A percentile compares a stretch with the other conserved stretches of the same genome.
These are phyloP conservation scores for Hybos culiciformis DNA, from an alignment of 2,888 invertebrate species.

Conservation along the genomic window DNA sequence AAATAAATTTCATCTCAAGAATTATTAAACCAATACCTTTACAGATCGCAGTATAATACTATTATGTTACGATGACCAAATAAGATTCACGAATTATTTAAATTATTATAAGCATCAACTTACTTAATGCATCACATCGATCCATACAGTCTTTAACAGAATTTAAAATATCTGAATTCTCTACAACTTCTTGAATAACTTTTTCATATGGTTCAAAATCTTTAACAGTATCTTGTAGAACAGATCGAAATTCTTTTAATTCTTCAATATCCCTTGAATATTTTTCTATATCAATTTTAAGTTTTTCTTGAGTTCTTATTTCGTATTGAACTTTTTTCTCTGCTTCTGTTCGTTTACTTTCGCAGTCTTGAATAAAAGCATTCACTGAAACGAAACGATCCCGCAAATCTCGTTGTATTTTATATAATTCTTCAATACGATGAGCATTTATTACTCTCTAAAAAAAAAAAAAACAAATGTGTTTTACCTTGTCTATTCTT, in stretches of 20 bases:
- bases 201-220: conserved; percentile 29
- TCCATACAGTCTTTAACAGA: conserved; percentile 32
- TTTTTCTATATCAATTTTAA: conserved; percentile 21
- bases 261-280: conserved; percentile 18
- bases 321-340: conserved; percentile 26
- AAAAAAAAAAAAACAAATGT: too few relatives aligned
- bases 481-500: too few relatives aligned
- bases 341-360: conserved; percentile 26
- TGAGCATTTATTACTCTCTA: conserved; percentile 21
- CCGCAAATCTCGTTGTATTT: conserved; percentile 24
- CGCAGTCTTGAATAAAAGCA: conserved; percentile 31
- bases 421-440: conserved; percentile 25
- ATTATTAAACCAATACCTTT: too few relatives aligned
- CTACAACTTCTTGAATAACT: conserved; percentile 28
- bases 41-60: too few relatives aligned
- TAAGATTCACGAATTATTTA: too few relatives aligned
- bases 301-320: conserved; percentile 20
- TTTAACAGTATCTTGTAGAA: conserved; percentile 23
- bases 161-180: conserved; percentile 23
- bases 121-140: conserved; percentile 34
- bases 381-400: conserved; percentile 31
- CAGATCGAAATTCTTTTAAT: conserved; percentile 22
- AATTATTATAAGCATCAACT: conserved; percentile 6
- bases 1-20: background rate
- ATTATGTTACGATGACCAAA: too few relatives aligned